Evolutionary conservation across 2,888 invertebrate species (phyloP).

Genomic region (Campoletis raptor): DNA sequence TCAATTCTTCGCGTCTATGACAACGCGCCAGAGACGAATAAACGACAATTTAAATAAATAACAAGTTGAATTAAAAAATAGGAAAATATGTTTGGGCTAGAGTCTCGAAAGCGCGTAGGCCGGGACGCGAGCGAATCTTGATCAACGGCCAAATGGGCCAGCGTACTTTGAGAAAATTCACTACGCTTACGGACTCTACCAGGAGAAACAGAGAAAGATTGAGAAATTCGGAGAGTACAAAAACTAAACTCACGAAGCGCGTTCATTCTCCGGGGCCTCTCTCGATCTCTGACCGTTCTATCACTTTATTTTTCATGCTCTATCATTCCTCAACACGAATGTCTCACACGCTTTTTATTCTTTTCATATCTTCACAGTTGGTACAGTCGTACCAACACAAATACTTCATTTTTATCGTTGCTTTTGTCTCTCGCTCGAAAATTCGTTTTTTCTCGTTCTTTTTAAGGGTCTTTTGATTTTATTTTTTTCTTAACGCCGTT

Average conservation of each 20-base stretch:
- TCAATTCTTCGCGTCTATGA: background rate
- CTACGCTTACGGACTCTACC: constrained; percentile 46
- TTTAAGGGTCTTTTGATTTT: background rate
- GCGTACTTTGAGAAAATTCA: constrained; percentile 64
- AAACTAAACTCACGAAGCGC: constrained; percentile 25
- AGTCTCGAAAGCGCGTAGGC: constrained; percentile 41
- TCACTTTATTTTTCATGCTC: constrained; percentile 11
- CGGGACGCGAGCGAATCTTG: constrained; percentile 72
- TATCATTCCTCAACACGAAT: background rate
- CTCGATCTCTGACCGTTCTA: constrained; percentile 20
- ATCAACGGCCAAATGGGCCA: constrained; percentile 76
- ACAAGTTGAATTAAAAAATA: constrained; percentile 21
- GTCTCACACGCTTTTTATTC: background rate
- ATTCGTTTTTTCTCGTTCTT: background rate
- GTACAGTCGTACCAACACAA: background rate
- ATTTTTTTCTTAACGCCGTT: background rate
- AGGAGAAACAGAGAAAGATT: constrained; percentile 19
- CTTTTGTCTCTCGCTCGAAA: background rate
- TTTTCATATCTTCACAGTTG: background rate
- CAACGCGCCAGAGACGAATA: background rate
- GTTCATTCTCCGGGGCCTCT: constrained; percentile 47
- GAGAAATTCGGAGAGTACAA: background rate
- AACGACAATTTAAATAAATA: background rate
- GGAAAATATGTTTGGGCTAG: constrained; percentile 60
- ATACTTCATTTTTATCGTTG: background rate